phyloP scores from a whole-genome alignment of 2,888 invertebrate species.

The Trachelus troglodyta region DNA sequence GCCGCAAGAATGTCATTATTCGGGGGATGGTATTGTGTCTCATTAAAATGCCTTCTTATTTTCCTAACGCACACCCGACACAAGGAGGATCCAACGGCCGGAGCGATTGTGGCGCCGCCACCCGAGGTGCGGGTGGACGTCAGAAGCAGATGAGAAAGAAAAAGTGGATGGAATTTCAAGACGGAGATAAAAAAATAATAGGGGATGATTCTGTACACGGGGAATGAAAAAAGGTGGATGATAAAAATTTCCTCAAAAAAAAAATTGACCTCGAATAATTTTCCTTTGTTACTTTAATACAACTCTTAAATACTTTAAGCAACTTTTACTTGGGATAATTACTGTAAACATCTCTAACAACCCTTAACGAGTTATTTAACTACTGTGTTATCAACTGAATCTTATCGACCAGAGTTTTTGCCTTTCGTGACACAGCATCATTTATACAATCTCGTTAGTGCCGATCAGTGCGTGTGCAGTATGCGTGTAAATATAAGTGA shows the following conservation, averaged over 20 bases:
- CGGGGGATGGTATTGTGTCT: slow-evolving; percentile 15
- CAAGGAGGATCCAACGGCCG: slow-evolving; percentile 3
- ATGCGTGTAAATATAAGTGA: neutral
- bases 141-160: neutral
- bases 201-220: neutral
- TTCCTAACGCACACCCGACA: slow-evolving; percentile 15
- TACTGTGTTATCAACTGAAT: neutral
- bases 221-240: no score
- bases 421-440: slow-evolving; percentile 19
- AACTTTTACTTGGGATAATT: neutral
- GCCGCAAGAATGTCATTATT: slow-evolving; percentile 25
- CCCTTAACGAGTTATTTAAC: neutral
- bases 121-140: neutral
- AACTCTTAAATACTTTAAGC: neutral
- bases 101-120: neutral
- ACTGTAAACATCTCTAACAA: neutral
- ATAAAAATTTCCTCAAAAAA: neutral
- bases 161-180: neutral
- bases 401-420: slow-evolving; percentile 17
- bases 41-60: slow-evolving; percentile 25
- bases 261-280: neutral
- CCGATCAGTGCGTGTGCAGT: neutral
- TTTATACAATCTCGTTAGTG: slow-evolving; percentile 22
- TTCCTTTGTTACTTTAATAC: neutral
- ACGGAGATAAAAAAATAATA: neutral